Evolutionary conservation across 2,113 vertebrate species (phyloP), one percentile per base, ranked within the genome.

Genomic region (Platysteira castanea): DNA sequence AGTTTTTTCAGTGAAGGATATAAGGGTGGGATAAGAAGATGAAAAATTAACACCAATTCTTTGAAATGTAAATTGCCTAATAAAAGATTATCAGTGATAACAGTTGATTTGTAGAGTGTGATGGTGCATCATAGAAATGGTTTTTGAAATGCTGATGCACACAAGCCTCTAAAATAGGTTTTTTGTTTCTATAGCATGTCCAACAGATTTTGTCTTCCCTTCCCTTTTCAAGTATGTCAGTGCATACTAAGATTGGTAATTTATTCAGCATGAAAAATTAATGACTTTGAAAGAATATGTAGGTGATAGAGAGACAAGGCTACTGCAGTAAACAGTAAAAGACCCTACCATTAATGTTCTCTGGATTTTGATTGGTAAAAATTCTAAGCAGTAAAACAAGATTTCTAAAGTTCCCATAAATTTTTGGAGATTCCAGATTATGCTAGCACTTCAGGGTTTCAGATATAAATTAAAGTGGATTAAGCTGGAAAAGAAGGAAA

Each of bases 1-100:
- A 63, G 37, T 71, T 69, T 89, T 67, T 93, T 59, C 23, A 52
- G 17, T 85, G 85, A 87, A 68, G 28, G 46, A 42, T 63, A 13
- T n/a, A 64, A 41, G 44, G 7, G 31, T 28, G 3, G 10, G 21
- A 67, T 65, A 80, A 88, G 28, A 84, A 88, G 52, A 73, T 76
- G 46, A 79, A 87, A 93, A 96, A 93, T 94, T 93, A 94, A 57
- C 71, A 90, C 13, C 15, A 87, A 53, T 6, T 54, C 87, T 95
- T 94, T 95, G 60, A 95, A 96, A 84, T 73, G 53, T n/a, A 96
- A 93, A 95, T 93, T 68, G 17, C 30, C 15, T 84, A 76, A 61
- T 80, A 56, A 64, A 79, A 65, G 61, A 84, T 83, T 95, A 80
- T 91, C 56, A 76, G 46, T 80, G 73, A 83, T 87, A 87, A 69